Evolutionary conservation across 2,113 vertebrate genomes (phyloP).

Genomic region (Lanius collurio): DNA sequence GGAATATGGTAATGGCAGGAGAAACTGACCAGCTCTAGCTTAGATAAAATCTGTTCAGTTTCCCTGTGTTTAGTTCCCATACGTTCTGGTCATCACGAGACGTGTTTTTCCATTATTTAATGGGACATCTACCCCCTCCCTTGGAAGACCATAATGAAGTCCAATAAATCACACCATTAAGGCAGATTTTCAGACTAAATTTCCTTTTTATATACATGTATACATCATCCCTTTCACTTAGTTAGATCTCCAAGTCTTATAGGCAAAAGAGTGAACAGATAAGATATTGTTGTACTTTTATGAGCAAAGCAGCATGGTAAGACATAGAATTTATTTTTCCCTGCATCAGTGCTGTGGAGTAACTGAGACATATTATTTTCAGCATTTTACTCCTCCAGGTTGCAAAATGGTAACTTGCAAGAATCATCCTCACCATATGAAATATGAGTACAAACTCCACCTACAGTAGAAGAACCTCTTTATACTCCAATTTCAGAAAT

Average conservation of each 20-base stretch:
- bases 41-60: conserved; percentile 25
- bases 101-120: conserved; percentile 7
- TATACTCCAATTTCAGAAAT: not conserved
- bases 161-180: conserved; percentile 30
- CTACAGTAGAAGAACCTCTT: not conserved
- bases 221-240: not conserved
- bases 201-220: not conserved
- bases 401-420: not conserved
- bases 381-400: not conserved
- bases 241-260: not conserved
- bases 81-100: not conserved
- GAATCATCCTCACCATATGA: not conserved
- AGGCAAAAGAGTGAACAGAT: not conserved
- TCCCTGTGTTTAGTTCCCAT: not conserved
- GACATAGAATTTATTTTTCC: not conserved
- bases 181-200: not conserved
- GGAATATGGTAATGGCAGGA: not conserved
- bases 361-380: not conserved
- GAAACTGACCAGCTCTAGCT: not conserved
- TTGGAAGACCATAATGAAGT: not conserved
- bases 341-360: not conserved
- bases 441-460: not conserved
- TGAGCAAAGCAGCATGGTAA: not conserved
- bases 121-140: not conserved
- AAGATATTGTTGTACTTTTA: not conserved